A percentile compares a stretch with the other conserved stretches of the same genome.
Evolutionary conservation across 2,113 vertebrate species (phyloP).

Genomic region (Gymnogyps californianus): DNA sequence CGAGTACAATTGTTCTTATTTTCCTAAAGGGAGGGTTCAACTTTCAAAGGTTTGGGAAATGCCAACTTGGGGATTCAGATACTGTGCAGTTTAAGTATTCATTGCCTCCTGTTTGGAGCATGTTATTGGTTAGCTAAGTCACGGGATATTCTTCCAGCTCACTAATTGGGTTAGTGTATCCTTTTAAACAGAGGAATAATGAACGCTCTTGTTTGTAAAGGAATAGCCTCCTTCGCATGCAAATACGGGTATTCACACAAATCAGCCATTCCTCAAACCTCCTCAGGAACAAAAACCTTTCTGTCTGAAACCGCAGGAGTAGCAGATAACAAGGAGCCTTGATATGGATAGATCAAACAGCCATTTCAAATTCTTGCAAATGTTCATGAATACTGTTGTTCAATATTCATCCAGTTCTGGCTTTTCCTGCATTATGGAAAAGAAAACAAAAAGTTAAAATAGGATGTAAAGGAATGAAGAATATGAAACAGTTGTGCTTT

Average conservation of each 20-base stretch:
- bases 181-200: constrained; percentile 60
- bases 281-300: constrained; percentile 62
- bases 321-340: constrained; percentile 59
- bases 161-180: constrained; percentile 58
- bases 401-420: constrained; percentile 9
- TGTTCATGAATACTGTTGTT: constrained; percentile 45
- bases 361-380: constrained; percentile 45
- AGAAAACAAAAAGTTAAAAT: constrained; percentile 13
- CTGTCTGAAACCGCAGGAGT: constrained; percentile 42
- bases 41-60: constrained; percentile 51
- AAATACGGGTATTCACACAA: constrained; percentile 64
- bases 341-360: constrained; percentile 56
- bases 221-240: constrained; percentile 57
- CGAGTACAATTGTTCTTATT: constrained; percentile 7
- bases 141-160: constrained; percentile 31
- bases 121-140: constrained; percentile 43
- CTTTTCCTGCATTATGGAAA: not conserved
- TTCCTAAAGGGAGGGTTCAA: not conserved
- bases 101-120: not conserved
- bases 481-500: not conserved
- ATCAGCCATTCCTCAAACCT: constrained; percentile 56
- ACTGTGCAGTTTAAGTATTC: not conserved
- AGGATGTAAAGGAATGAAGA: not conserved
- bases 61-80: not conserved
- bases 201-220: constrained; percentile 51